Conservation (phyloP, 2,797 vertebrate species). For the Vespertilio murinus region DNA sequence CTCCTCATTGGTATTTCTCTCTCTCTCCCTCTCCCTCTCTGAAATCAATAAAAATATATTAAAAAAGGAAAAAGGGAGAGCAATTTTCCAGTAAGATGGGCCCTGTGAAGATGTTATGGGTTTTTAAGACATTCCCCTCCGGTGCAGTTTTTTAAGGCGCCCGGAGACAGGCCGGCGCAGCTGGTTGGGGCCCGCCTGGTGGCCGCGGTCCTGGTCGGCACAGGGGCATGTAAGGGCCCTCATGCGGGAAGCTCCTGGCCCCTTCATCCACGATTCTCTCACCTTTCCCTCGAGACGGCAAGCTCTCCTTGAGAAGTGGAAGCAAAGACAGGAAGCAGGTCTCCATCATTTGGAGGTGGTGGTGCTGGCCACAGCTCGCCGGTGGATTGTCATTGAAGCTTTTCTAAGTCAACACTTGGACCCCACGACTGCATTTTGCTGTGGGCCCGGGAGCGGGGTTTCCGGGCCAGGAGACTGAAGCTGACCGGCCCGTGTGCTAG, state of each 20-base stretch:
- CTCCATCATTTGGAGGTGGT: not conserved
- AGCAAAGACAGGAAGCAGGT: not conserved
- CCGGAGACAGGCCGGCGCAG: not conserved
- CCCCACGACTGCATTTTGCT: not conserved
- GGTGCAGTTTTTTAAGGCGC: not conserved
- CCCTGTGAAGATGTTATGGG: not conserved
- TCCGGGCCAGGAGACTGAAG: not conserved
- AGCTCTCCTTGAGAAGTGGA: not conserved
- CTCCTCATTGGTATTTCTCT: too few relatives aligned
- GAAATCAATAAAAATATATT: too few relatives aligned
- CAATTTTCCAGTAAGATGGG: slow-evolving; percentile 28
- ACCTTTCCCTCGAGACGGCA: not conserved
- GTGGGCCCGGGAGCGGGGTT: not conserved
- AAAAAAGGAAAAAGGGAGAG: not conserved
- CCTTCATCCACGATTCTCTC: not conserved
- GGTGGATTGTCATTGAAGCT: not conserved
- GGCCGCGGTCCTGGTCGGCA: not conserved
- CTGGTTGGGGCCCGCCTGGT: not conserved
- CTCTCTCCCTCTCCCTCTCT: too few relatives aligned
- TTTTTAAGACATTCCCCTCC: not conserved
- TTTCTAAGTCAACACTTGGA: not conserved
- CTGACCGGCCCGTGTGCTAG: accelerated
- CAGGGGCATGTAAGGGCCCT: not conserved
- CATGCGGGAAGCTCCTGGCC: not conserved
- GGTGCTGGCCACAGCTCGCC: not conserved